These are phyloP conservation scores for Xyliphius kryptos DNA, from an alignment of 2,113 vertebrate genomes.

Conservation along the genomic window DNA sequence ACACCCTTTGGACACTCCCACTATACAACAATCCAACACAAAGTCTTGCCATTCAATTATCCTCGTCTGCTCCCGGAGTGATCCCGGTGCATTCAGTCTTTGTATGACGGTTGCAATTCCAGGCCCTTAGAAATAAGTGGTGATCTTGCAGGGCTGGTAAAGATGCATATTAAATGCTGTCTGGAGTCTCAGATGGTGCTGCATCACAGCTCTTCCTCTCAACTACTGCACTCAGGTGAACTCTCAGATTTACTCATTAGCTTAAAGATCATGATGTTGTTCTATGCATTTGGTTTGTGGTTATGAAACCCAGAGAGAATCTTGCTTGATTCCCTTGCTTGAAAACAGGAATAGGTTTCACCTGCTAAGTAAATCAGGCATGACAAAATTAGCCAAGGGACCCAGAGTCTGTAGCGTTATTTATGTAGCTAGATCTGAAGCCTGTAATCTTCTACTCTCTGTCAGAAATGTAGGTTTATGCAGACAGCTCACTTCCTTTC, in stretches of 20 bases:
- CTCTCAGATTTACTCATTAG: conserved; percentile 1
- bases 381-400: conserved; percentile 26
- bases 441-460: background rate
- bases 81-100: conserved; percentile 13
- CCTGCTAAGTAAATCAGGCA: conserved; percentile 21
- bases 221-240: conserved; percentile 10
- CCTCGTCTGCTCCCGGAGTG: conserved; percentile 23
- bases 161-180: conserved; percentile 10
- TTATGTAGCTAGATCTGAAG: conserved; percentile 3
- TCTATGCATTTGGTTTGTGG: conserved; percentile 29
- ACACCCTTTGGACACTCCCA: conserved; percentile 25
- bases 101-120: conserved; percentile 14
- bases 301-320: no score
- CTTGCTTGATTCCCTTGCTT: conserved; percentile 27
- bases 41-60: no score
- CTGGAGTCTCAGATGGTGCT: no score
- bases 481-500: conserved; percentile 23
- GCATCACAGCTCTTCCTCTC: background rate
- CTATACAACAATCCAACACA: conserved; percentile 38
- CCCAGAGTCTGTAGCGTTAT: conserved; percentile 18
- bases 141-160: background rate
- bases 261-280: conserved; percentile 33
- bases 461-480: conserved; percentile 19
- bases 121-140: conserved; percentile 5
- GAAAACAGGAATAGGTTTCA: conserved; percentile 40